Evolutionary conservation across 2,888 invertebrate species (phyloP).

Genomic region (Pseudococcus viburni): DNA sequence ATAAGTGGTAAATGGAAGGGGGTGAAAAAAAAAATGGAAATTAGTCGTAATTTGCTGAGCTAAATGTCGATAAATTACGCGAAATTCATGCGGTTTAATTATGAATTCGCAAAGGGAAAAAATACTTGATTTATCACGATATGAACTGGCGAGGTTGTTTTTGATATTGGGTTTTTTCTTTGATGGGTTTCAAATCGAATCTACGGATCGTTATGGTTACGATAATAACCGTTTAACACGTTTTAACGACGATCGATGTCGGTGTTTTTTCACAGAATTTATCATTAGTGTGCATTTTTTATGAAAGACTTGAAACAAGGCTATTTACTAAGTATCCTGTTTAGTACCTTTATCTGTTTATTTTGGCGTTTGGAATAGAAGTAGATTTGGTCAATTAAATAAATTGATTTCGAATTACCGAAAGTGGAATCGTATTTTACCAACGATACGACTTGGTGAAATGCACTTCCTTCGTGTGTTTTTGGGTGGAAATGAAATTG

Average conservation of each 20-base stretch:
- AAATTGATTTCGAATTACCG: no score
- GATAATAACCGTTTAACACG: conserved; percentile 23
- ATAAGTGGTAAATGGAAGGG: neutral
- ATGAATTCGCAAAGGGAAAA: neutral
- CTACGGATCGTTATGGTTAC: neutral
- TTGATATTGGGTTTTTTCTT: neutral
- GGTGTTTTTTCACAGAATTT: neutral
- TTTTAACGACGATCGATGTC: conserved; percentile 19
- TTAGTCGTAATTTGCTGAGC: conserved; percentile 4
- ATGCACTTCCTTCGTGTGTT: no score
- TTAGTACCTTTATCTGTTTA: neutral
- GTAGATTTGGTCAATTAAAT: no score
- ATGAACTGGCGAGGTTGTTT: neutral
- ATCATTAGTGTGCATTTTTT: conserved; percentile 11
- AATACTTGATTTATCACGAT: neutral
- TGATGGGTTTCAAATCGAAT: conserved; percentile 67
- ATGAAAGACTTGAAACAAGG: neutral
- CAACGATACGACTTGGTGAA: no score
- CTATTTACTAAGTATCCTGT: neutral
- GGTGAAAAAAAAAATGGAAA: neutral
- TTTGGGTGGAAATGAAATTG: no score
- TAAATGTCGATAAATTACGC: conserved; percentile 6
- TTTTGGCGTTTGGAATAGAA: neutral
- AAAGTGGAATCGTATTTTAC: no score
- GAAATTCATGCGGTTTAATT: neutral